These are phyloP conservation scores for Pluvianellus socialis DNA, from an alignment of 2,113 vertebrate genomes.

Conservation along the genomic window DNA sequence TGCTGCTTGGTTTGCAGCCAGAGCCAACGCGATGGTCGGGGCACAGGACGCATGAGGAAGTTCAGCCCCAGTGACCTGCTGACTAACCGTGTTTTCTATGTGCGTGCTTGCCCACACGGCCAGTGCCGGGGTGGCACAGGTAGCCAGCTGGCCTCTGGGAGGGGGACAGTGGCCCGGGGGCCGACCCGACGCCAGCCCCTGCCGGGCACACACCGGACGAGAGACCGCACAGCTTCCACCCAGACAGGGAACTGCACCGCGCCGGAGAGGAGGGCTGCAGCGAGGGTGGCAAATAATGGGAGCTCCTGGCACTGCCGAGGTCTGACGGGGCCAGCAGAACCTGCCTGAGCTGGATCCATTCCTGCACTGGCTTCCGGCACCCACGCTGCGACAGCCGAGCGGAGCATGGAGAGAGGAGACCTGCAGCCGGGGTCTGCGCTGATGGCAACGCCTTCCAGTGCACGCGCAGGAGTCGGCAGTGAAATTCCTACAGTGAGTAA, in stretches of 20 bases:
- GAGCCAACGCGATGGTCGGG: background rate
- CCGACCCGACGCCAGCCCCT: no score
- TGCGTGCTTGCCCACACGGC: background rate
- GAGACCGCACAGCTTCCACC: accelerated
- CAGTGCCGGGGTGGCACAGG: background rate
- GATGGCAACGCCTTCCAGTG: accelerated
- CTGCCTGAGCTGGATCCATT: accelerated
- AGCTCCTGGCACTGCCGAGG: background rate
- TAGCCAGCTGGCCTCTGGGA: accelerated
- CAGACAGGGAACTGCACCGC: accelerated
- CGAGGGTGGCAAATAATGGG: accelerated
- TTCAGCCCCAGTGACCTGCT: background rate
- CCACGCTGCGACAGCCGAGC: accelerated
- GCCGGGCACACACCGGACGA: accelerated
- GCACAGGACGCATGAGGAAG: background rate
- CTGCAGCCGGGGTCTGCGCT: accelerated
- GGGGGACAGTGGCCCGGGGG: accelerated
- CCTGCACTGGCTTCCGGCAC: background rate
- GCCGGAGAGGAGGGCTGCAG: accelerated
- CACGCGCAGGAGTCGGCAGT: accelerated
- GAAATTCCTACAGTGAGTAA: accelerated
- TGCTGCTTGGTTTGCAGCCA: background rate
- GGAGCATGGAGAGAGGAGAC: background rate
- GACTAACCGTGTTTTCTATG: background rate
- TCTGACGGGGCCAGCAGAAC: background rate